Percentiles rank a stretch among this genome's conserved stretches.
phyloP scores from a whole-genome alignment of 2,113 vertebrate species.

The Fregetta grallaria region DNA sequence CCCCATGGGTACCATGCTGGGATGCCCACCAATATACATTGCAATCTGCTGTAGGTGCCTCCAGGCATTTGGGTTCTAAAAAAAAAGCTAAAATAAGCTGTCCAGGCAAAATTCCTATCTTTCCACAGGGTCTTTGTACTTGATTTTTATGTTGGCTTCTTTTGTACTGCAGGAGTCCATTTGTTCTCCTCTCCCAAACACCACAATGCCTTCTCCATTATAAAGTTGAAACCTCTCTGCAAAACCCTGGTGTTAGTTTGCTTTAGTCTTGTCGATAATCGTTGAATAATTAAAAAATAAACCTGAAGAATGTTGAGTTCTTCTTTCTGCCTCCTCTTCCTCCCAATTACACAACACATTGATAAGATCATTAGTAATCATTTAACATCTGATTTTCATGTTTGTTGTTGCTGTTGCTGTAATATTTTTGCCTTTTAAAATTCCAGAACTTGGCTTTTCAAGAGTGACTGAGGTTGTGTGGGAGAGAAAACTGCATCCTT shows the following conservation, averaged over 20 bases:
- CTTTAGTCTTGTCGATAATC: fast-evolving
- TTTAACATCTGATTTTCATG: neutral
- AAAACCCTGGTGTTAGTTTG: neutral
- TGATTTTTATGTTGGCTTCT: neutral
- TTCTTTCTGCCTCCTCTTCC: neutral
- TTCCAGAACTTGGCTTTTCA: conserved; percentile 7
- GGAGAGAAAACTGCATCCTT: neutral
- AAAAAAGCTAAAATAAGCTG: neutral
- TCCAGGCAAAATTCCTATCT: neutral
- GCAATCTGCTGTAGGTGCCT: neutral
- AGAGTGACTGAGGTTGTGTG: neutral
- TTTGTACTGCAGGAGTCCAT: neutral
- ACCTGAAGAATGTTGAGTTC: neutral
- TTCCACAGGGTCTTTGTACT: neutral
- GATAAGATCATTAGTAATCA: neutral
- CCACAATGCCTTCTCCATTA: neutral
- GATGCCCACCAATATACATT: neutral
- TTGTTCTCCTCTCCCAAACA: neutral
- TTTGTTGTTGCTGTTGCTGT: conserved; percentile 9
- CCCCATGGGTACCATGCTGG: neutral
- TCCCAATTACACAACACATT: neutral
- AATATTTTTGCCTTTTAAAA: conserved; percentile 43
- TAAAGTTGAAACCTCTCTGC: neutral
- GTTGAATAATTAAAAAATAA: neutral
- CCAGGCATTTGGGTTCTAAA: neutral